These are phyloP conservation scores for Propithecus deckenii DNA, from an alignment of 2,797 vertebrate genomes.

Conservation along the genomic window DNA sequence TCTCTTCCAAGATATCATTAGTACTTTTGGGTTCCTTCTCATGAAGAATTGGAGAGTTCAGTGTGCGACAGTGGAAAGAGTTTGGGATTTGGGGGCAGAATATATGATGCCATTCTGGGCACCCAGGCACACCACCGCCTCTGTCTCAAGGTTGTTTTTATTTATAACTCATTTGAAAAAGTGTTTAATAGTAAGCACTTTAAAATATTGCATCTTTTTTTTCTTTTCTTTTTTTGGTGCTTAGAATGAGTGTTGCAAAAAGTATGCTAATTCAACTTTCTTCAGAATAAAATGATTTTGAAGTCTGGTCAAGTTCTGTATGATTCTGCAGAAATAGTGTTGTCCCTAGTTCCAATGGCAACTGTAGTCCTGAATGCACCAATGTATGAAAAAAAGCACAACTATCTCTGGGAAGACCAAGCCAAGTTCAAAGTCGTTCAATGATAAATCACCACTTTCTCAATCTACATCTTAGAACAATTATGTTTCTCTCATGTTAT, in stretches of 20 bases:
- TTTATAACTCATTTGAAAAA: not conserved
- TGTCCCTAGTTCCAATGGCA: not conserved
- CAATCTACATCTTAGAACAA: not conserved
- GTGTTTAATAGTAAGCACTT: not conserved
- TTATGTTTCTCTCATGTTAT: not conserved
- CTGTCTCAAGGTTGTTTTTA: not conserved
- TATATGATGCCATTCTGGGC: not conserved
- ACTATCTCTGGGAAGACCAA: not conserved
- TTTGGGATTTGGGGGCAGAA: not conserved
- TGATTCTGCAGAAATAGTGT: not conserved
- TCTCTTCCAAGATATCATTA: constrained; percentile 42
- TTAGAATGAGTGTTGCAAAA: not conserved
- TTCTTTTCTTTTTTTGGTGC: not conserved
- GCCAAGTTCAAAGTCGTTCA: not conserved
- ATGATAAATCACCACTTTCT: not conserved
- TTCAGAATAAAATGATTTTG: constrained; percentile 4
- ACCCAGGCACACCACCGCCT: not conserved
- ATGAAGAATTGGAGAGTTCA: constrained; percentile 18
- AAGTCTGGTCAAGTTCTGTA: not conserved
- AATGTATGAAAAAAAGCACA: not conserved
- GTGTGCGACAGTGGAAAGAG: not conserved
- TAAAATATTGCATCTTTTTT: not conserved
- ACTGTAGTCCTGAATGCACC: not conserved
- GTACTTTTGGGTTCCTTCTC: not conserved
- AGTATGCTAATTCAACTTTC: not conserved